Evolutionary conservation across 1,140 invertebrate genomes (phyloP).

Genomic region (Hypsibius dujardini): DNA sequence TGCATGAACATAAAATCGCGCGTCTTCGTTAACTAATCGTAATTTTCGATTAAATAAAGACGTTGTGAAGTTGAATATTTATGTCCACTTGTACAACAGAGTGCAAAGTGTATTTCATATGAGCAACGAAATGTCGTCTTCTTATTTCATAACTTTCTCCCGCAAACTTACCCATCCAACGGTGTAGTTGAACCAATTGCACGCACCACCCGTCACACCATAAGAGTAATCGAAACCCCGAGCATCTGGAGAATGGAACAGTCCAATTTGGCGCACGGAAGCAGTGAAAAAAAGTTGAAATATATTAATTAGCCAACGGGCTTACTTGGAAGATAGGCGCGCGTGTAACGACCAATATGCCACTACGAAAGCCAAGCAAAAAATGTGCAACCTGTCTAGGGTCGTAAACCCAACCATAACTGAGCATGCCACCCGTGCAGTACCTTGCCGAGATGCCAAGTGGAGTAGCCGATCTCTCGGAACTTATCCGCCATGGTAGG

Average conservation of each 20-base stretch:
- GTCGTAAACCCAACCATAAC: too few species aligned
- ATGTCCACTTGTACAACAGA: too few species aligned
- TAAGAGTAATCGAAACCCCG: slow-evolving; percentile 11
- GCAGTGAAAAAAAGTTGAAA: not conserved
- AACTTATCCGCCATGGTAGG: slow-evolving; percentile 7
- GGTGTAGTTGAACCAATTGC: not conserved
- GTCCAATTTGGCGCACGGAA: not conserved
- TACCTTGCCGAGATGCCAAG: not conserved
- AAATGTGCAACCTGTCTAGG: not conserved
- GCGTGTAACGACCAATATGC: not conserved
- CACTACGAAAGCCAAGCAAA: slow-evolving; percentile 48
- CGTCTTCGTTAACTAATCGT: too few species aligned
- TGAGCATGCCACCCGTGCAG: too few species aligned
- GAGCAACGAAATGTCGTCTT: not conserved
- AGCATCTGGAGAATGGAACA: slow-evolving; percentile 27
- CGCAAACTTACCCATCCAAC: not conserved
- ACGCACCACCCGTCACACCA: not conserved
- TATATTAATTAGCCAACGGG: too few species aligned
- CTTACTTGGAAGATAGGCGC: not conserved
- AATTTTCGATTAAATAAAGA: too few species aligned
- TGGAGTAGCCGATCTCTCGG: not conserved
- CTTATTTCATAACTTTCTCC: not conserved
- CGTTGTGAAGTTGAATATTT: too few species aligned
- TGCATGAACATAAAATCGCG: too few species aligned
- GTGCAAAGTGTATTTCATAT: too few species aligned